Base-by-base conservation (phyloP, 2,888 invertebrate species). In the Drosophila atroscutellata region DNA sequence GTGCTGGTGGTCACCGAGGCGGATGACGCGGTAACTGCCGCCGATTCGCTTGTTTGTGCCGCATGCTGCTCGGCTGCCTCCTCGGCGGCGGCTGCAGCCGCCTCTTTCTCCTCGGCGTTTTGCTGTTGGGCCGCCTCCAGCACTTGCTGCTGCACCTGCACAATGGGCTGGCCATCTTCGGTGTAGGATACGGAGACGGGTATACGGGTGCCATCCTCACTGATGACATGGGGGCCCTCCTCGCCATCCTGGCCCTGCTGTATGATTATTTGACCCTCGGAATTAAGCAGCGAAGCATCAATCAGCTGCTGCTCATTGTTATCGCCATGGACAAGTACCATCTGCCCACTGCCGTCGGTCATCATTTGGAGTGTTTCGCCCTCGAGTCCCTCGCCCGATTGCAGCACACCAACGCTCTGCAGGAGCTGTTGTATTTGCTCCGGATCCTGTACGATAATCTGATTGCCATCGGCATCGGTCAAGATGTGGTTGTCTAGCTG, bases 301-400 rank as follows among this genome's bases (percentile, higher is more conserved):
- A 93, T 93, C 6, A 93, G 75, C 77, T 93, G 93, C 20, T 93
- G 92, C 71, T 93, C 93, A 80, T 93, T 92, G 79, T 93, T 93
- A 64, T 93, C 93, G 42, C 92, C 93, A 71, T 93, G 93, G 20
- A 93, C 93, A 28, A 93, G 91, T 6, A 93, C 92, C 91, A 93
- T 93, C 81, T 93, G 93, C 42, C 93, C 93, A 71, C 91, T 93
- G 74, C 91, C 92, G 49, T 93, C 93, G 45, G 92, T 93, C 86
- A 93, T 92, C 93, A 93, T 93, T 86, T 93, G 93, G 3, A 93
- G 78, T 7, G 93, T 93, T 78, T 93, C 93, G 42, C 93, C 93
- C 60, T 93, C 93, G 1, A 93, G 77, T 15, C 93, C 92, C 32
- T 93, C 93, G 32, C 93, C 93, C 15, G 92, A 90, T 55, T 93